Base-by-base conservation (phyloP, 2,888 invertebrate genomes). In the Amitus sp. region DNA sequence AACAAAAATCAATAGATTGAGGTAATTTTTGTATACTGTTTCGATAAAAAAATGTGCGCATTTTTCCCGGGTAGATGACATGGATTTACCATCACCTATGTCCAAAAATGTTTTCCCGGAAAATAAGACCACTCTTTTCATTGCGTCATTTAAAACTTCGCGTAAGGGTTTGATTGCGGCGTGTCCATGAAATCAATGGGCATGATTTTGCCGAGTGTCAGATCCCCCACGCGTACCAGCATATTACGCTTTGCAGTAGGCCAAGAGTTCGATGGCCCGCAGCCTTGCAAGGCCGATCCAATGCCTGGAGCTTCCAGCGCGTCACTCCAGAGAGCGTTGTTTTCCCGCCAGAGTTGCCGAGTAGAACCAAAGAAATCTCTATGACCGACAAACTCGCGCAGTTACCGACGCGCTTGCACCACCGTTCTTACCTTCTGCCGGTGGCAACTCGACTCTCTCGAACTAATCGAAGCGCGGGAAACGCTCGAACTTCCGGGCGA, bases 271-370 rank as follows among this genome's bases (percentile, higher is more conserved):
- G 77, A 77, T 72, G 79, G 74, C 79, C 79, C 70, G 71, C 74
- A 79, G 79, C 79, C 79, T 79, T 80, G 78, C 79, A 80, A 79
- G 79, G 79, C 73, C 79, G 77, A 60, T 56, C 59, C 43, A 39
- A 40, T 23, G 23, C 19, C 7, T 28, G 5, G 28, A 13, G 65
- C 48, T 58, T 61, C 54, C 17, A 30, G 20, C 27, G 34, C 15
- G 23, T 40, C 9, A 33, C 54, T 51, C 27, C 28, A 69, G 74
- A 72, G 72, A 69, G 69, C 71, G 69, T 53, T 48, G 42, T 50
- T 4, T 51, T 37, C 56, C 28, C 52, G 30, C 15, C 34, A 42
- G 15, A 7, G 33, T 13, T 46, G 20, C 37, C 27, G 12, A 13
- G 33, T 12, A 33, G 10, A 5, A 37, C 34, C 27, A 5, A 6